Percentiles rank a stretch among this genome's conserved stretches.
These are phyloP conservation scores for Brachyrhaphis roseni DNA, from an alignment of 2,797 vertebrate genomes.

Conservation along the genomic window DNA sequence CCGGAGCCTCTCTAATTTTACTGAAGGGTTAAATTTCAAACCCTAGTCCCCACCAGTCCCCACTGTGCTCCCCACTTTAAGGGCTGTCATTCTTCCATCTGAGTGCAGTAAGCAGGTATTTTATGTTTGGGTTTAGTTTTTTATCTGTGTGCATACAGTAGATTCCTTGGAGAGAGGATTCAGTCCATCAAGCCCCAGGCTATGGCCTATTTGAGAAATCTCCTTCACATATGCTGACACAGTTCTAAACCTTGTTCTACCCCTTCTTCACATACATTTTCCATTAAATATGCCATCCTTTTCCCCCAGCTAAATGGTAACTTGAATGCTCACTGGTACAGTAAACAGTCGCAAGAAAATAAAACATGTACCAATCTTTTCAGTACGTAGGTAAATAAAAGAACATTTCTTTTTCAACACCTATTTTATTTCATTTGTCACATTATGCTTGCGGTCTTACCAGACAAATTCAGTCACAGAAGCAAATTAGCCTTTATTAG, in stretches of 20 bases:
- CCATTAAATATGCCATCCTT: constrained; percentile 7
- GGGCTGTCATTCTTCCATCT: constrained; percentile 32
- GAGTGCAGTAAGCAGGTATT: constrained; percentile 20
- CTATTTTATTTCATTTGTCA: constrained; percentile 22
- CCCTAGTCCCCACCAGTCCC: constrained; percentile 38
- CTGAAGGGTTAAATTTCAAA: constrained; percentile 79
- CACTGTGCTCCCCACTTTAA: constrained; percentile 53
- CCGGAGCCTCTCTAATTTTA: constrained; percentile 79
- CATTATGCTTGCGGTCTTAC: not conserved
- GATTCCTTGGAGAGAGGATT: constrained; percentile 41
- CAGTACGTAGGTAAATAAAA: constrained; percentile 35
- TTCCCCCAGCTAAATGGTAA: constrained; percentile 26
- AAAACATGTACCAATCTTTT: constrained; percentile 44
- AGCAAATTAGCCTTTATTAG: constrained; percentile 29
- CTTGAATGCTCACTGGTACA: constrained; percentile 60
- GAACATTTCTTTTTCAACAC: constrained; percentile 11
- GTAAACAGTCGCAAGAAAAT: constrained; percentile 43
- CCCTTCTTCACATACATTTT: constrained; percentile 16
- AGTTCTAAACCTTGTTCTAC: constrained; percentile 44
- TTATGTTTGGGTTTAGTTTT: constrained; percentile 28
- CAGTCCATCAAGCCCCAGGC: constrained; percentile 65
- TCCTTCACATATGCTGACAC: constrained; percentile 76
- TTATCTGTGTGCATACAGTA: constrained; percentile 20
- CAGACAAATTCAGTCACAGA: constrained; percentile 12
- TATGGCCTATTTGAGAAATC: constrained; percentile 72